Evolutionary conservation across 1,140 invertebrate species (phyloP), one percentile per base, ranked within the genome.

Genomic region (Thrips palmi): DNA sequence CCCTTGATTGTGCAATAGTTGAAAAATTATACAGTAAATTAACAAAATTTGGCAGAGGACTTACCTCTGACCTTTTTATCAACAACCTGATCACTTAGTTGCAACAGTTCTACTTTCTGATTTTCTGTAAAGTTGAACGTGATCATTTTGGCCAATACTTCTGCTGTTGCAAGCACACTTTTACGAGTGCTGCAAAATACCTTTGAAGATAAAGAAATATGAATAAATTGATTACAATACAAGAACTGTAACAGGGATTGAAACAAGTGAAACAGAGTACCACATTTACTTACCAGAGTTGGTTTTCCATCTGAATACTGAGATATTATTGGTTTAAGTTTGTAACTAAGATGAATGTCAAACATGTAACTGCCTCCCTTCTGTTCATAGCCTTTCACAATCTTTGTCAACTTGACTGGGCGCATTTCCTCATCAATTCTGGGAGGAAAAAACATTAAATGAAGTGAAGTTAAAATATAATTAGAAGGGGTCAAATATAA

Each of bases 141-240:
- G 4, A 70, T 49, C 46, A 73, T 63, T 45, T 68, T 64, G 1
- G 62, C 56, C 27, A 83, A 44, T 20, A 68, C 65, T 34, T 66
- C 63, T 2, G 73, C 70, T 15, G 77, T 71, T 51, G 79, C 65
- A 38, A 68, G 54, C 0, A 75, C 72, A 42, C 73, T 68, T 55
- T 81, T 84, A 36, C 81, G 60, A 2, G 79, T 81, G 35, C 71
- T 72, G 54, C 77, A 83, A 54, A 85, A 86, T 60, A 76, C 68
- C 70, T 71, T 44, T 15, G 46, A 48, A 47, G 34, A 41, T 33
- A 30, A 39, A 25, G 15, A 37, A 14, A 37, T 17, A 24, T 23
- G 20, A 27, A 34, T 11, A 8, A 10, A 11, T 29, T 4, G 14
- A 42, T 33, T 3, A 40, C 3, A 22, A 4, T 8, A 3, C 21